Percentiles rank a stretch among this genome's conserved stretches.
Conservation (phyloP, 2,797 vertebrate species). For the Coregonus sp. region DNA sequence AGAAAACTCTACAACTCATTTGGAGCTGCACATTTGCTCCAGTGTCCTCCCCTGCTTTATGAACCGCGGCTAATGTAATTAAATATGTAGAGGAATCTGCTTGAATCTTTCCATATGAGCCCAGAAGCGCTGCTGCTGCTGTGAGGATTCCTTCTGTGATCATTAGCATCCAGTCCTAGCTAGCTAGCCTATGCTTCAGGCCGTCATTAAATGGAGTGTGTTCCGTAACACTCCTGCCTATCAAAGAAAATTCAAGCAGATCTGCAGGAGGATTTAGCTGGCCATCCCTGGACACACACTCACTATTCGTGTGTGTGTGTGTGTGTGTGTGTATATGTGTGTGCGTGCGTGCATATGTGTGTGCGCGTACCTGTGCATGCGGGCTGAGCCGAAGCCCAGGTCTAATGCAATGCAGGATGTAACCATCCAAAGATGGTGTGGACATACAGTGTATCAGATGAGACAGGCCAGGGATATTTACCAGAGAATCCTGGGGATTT, state of each 20-base stretch:
- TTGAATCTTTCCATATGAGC: slow-evolving; percentile 26
- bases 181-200: slow-evolving; percentile 1
- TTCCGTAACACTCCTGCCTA: slow-evolving; percentile 35
- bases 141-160: slow-evolving; percentile 21
- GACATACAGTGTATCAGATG: slow-evolving; percentile 58
- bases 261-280: slow-evolving; percentile 23
- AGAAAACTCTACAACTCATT: slow-evolving; percentile 19
- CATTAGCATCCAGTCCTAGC: slow-evolving; percentile 13
- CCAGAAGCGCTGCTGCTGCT: neutral
- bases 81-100: slow-evolving; percentile 49
- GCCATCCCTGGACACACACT: slow-evolving; percentile 53
- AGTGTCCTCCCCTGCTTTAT: slow-evolving; percentile 20
- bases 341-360: neutral
- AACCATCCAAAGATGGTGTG: slow-evolving; percentile 54
- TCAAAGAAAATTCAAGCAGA: slow-evolving; percentile 62
- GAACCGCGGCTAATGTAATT: slow-evolving; percentile 50
- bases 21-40: slow-evolving; percentile 11
- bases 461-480: slow-evolving; percentile 60
- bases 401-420: slow-evolving; percentile 55
- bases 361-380: slow-evolving; percentile 1
- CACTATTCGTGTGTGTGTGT: slow-evolving; percentile 59
- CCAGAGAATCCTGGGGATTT: slow-evolving; percentile 59
- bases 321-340: slow-evolving; percentile 4
- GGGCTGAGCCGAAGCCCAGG: slow-evolving; percentile 51
- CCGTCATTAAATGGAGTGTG: slow-evolving; percentile 41